A percentile compares a stretch with the other conserved stretches of the same genome.
Evolutionary conservation across 2,113 vertebrate genomes (phyloP).

Genomic region (Collichthys lucidus): DNA sequence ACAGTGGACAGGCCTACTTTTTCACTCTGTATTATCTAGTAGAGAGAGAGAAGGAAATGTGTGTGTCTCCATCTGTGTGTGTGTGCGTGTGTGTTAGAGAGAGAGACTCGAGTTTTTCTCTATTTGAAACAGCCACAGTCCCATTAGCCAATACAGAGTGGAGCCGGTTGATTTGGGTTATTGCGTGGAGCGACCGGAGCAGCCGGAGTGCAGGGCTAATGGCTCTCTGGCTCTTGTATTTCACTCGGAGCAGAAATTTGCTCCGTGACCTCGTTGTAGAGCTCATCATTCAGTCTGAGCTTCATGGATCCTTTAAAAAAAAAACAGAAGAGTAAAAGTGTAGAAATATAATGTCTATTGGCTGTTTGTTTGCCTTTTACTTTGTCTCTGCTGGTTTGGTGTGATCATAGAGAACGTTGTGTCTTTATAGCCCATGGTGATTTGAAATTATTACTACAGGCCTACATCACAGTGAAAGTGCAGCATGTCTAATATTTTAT

Average conservation of each 20-base stretch:
- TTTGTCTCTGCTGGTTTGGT: conserved; percentile 10
- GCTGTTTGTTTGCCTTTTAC: conserved; percentile 61
- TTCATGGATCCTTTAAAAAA: conserved; percentile 47
- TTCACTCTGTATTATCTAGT: conserved; percentile 82
- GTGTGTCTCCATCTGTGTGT: conserved; percentile 43
- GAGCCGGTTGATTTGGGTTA: conserved; percentile 80
- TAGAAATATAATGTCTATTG: conserved; percentile 48
- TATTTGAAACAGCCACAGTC: conserved; percentile 71
- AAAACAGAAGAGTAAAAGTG: conserved; percentile 41
- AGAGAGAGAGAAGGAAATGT: conserved; percentile 69
- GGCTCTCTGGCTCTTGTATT: conserved; percentile 71
- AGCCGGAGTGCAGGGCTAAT: conserved; percentile 74
- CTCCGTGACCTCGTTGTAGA: conserved; percentile 74
- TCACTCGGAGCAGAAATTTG: conserved; percentile 69
- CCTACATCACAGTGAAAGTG: conserved; percentile 17
- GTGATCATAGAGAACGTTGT: conserved; percentile 22
- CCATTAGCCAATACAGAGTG: conserved; percentile 77
- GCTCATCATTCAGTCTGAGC: conserved; percentile 77
- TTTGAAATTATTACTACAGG: conserved; percentile 41
- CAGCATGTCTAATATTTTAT: conserved; percentile 12
- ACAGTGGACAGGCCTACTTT: conserved; percentile 86
- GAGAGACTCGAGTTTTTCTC: conserved; percentile 74
- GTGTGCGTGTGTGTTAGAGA: conserved; percentile 34
- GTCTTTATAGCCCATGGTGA: conserved; percentile 20
- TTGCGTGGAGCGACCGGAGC: conserved; percentile 70